phyloP scores from a whole-genome alignment of 2,113 vertebrate species.

The Bostrychus sinensis region DNA sequence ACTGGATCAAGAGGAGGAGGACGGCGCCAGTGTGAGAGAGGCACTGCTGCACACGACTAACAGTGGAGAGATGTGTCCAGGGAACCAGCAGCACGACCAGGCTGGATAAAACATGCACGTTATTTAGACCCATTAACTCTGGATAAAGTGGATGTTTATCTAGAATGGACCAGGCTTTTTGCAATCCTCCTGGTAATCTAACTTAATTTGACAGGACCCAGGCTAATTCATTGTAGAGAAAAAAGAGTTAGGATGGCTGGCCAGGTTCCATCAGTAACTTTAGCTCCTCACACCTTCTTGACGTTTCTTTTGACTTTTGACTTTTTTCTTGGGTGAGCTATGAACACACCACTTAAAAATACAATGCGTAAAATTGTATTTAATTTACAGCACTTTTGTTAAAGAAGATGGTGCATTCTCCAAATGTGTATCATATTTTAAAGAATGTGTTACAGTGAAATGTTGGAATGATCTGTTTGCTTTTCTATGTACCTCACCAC shows the following conservation, averaged over 20 bases:
- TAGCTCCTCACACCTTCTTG: too few species aligned
- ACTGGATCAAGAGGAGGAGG: constrained; percentile 37
- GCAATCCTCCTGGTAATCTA: too few species aligned
- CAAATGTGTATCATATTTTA: neutral
- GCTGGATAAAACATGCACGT: constrained; percentile 48
- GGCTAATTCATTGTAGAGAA: too few species aligned
- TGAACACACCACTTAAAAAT: too few species aligned
- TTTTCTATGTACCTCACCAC: constrained; percentile 43
- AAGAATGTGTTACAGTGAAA: neutral
- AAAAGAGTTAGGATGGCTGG: too few species aligned
- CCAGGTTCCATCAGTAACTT: too few species aligned
- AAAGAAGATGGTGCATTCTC: too few species aligned
- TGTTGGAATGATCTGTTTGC: constrained; percentile 27
- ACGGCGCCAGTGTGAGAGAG: constrained; percentile 75
- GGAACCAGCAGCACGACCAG: constrained; percentile 68
- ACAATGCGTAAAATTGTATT: too few species aligned
- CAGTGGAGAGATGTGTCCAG: constrained; percentile 74
- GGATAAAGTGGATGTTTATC: too few species aligned
- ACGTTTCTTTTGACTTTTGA: neutral
- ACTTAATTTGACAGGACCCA: too few species aligned
- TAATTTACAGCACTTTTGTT: too few species aligned
- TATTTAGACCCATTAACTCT: neutral
- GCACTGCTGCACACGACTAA: constrained; percentile 77
- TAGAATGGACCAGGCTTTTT: too few species aligned
- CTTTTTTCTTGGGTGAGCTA: neutral